Evolutionary conservation across 2,797 vertebrate species (phyloP), one percentile per base, ranked within the genome.

Genomic region (Onychomys leucogaster): DNA sequence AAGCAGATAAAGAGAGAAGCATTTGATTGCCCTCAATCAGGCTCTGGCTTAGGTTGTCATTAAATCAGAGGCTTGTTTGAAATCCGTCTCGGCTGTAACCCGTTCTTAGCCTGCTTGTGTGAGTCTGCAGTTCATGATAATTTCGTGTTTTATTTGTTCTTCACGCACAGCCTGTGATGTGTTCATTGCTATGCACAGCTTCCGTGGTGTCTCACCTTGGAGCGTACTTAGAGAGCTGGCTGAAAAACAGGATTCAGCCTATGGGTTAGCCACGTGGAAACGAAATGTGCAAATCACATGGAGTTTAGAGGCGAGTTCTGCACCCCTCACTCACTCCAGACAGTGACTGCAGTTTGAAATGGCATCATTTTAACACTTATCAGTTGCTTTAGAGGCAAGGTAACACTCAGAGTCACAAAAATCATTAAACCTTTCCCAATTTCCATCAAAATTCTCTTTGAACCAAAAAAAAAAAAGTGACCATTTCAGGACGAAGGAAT

Each of bases 11-110:
- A 97, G 96, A 94, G 94, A 96, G 94, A 97, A 78, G 93, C 78
- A 83, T 97, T 97, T 96, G 97, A 97, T 97, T 96, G 89, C 94
- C 92, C 94, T 97, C 95, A 95, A 89, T 97, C 97, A 97, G 95
- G 63, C 82, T 13, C 71, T 32, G 83, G 94, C 95, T 97, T 94
- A 27, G 12, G 55, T 90, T 96, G 80, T 97, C 97, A 96, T 97
- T 97, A 97, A 97, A 96, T 97, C 97, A 93, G 94, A 94, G 96
- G 86, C 91, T 95, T 96, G 90, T 96, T 96, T 89, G 94, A 96
- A 96, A 97, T 95, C 94, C 4, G 19, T 97, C 94, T 96, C 96
- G 57, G 93, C 96, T 91, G 91, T 97, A 96, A 97, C 96, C 87
- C 90, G 1, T 93, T 96, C 96, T 87, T 91, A 82, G 90, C 90